Percentiles rank a stretch among this genome's conserved stretches.
These are phyloP conservation scores for Catocala nupta DNA, from an alignment of 2,888 invertebrate genomes.

Conservation along the genomic window DNA sequence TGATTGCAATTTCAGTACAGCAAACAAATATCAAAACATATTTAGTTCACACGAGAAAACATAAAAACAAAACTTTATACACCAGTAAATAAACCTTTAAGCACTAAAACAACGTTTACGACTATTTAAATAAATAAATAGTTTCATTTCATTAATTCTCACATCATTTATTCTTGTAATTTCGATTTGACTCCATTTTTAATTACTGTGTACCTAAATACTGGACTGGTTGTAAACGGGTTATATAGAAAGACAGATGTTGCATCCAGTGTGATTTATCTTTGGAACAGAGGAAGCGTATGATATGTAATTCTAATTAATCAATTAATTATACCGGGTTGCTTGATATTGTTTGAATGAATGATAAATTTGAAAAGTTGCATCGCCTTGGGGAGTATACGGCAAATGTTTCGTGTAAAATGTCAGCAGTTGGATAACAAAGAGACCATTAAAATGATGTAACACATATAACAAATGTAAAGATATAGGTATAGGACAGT, in stretches of 20 bases:
- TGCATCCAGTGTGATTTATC: slow-evolving; percentile 31
- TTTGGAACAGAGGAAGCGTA: slow-evolving; percentile 10
- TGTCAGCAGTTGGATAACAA: too few species aligned
- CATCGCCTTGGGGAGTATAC: too few species aligned
- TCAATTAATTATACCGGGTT: not conserved
- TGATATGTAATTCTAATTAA: slow-evolving; percentile 8
- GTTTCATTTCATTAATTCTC: slow-evolving; percentile 40
- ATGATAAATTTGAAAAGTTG: not conserved
- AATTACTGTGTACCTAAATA: slow-evolving; percentile 38
- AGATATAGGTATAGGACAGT: too few species aligned
- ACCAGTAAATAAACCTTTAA: slow-evolving; percentile 32
- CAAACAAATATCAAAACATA: too few species aligned
- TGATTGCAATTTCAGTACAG: too few species aligned
- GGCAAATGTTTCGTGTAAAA: too few species aligned
- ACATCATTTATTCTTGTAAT: slow-evolving; percentile 30
- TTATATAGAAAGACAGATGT: slow-evolving; percentile 37
- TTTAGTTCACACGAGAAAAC: slow-evolving; percentile 27
- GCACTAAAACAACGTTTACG: slow-evolving; percentile 35
- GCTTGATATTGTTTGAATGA: not conserved
- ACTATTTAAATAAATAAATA: slow-evolving; percentile 42
- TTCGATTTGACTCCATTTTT: slow-evolving; percentile 42
- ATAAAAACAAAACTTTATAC: slow-evolving; percentile 28
- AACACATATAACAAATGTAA: too few species aligned
- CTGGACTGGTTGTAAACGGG: slow-evolving; percentile 28
- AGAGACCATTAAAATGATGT: too few species aligned